These are phyloP conservation scores for Pelagia noctiluca DNA, from an alignment of 30 jellyfish, hydroid and myxozoan genomes.

Conservation along the genomic window DNA sequence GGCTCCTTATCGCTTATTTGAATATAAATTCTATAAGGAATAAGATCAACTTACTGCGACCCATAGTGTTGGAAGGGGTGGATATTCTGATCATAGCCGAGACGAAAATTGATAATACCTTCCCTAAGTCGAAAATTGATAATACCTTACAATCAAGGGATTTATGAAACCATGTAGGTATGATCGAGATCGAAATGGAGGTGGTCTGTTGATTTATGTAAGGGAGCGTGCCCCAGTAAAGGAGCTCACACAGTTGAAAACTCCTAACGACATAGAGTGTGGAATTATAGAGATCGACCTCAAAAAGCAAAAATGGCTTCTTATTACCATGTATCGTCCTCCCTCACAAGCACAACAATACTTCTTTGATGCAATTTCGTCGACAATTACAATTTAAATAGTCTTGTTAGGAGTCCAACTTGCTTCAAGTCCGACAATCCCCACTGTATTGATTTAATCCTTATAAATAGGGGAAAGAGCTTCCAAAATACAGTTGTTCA, in stretches of 20 bases:
- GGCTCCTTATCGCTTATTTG: conserved; percentile 12
- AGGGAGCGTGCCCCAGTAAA: conserved; percentile 19
- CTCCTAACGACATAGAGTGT: conserved; percentile 23
- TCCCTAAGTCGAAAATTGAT: conserved; percentile 21
- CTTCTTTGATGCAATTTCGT: conserved; percentile 47
- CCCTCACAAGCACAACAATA: conserved; percentile 31
- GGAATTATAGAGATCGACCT: conserved; percentile 7
- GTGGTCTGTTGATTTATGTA: conserved; percentile 18
- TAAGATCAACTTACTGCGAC: conserved; percentile 10
- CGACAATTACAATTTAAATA: conserved; percentile 27
- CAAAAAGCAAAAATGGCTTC: conserved; percentile 50
- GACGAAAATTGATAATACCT: conserved; percentile 42
- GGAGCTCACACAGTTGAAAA: conserved; percentile 7
- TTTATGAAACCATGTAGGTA: conserved; percentile 39
- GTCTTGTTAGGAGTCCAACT: conserved; percentile 36
- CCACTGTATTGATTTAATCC: conserved; percentile 22
- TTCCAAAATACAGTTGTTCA: conserved; percentile 36
- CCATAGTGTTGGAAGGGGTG: neutral
- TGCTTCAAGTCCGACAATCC: conserved; percentile 51
- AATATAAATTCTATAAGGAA: conserved; percentile 8
- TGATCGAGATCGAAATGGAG: conserved; percentile 42
- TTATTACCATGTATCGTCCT: conserved; percentile 30
- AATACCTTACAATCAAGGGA: conserved; percentile 28
- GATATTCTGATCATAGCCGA: conserved; percentile 33
- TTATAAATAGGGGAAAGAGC: conserved; percentile 34